A percentile compares a stretch with the other conserved stretches of the same genome.
Conservation (phyloP, 2,113 vertebrate genomes). For the Speoplatyrhinus poulsoni region DNA sequence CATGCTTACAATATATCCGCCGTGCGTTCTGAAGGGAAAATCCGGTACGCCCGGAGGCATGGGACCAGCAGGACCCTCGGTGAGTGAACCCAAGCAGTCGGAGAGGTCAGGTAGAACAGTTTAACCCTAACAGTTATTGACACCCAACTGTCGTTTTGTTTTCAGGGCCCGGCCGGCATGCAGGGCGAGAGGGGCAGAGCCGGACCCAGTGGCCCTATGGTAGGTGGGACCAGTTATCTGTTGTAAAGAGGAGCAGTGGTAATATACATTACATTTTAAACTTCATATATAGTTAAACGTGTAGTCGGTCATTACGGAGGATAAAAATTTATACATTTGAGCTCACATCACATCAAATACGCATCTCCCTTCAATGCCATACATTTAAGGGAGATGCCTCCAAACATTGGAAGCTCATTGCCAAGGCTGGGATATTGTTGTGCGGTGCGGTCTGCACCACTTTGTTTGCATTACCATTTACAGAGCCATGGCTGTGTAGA, state of each 20-base stretch:
- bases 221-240: slow-evolving; percentile 61
- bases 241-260: too few species aligned
- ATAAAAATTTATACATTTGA: too few species aligned
- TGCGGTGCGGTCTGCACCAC: too few species aligned
- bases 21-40: slow-evolving; percentile 77
- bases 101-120: neutral
- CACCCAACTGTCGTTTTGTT: neutral
- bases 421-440: too few species aligned
- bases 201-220: slow-evolving; percentile 85
- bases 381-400: too few species aligned
- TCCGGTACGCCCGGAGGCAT: slow-evolving; percentile 85
- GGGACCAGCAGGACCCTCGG: slow-evolving; percentile 85
- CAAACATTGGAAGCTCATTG: too few species aligned
- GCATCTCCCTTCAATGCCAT: too few species aligned
- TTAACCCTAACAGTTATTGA: slow-evolving; percentile 1
- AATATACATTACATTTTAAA: neutral
- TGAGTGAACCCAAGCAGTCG: slow-evolving; percentile 46
- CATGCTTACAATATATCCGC: neutral
- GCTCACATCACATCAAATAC: too few species aligned
- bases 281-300: neutral
- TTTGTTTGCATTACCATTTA: too few species aligned
- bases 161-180: slow-evolving; percentile 89
- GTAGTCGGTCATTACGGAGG: too few species aligned
- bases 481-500: too few species aligned
- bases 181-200: slow-evolving; percentile 90